Conservation (phyloP, 2,888 invertebrate species). For the Tricholauxania praeusta region DNA sequence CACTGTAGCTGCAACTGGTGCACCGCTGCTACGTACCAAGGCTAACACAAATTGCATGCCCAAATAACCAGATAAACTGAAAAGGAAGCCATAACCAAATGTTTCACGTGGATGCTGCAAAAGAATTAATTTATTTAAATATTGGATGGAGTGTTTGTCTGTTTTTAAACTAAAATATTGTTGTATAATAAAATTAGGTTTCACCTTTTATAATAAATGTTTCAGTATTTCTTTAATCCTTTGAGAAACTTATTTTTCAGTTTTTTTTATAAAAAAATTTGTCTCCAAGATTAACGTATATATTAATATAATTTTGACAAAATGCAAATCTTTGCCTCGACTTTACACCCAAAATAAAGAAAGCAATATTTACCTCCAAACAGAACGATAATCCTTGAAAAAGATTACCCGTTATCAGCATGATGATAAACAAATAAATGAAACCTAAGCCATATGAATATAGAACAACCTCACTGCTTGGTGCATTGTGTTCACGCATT, state of each 20-base stretch:
- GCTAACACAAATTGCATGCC: slow-evolving; percentile 95
- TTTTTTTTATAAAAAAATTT: too few species aligned
- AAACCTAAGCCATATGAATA: slow-evolving; percentile 94
- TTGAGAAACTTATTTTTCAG: too few species aligned
- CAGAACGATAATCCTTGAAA: slow-evolving; percentile 82
- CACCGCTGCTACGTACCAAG: slow-evolving; percentile 88
- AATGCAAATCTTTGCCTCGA: neutral
- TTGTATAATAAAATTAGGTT: too few species aligned
- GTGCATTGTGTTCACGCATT: slow-evolving; percentile 85
- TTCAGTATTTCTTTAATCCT: too few species aligned
- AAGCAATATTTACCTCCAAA: slow-evolving; percentile 73
- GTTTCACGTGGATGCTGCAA: slow-evolving; percentile 79
- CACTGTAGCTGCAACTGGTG: slow-evolving; percentile 93
- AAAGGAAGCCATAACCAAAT: slow-evolving; percentile 87
- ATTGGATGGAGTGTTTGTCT: slow-evolving; percentile 1
- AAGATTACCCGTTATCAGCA: slow-evolving; percentile 80
- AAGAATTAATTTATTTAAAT: slow-evolving; percentile 46
- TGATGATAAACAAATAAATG: slow-evolving; percentile 81
- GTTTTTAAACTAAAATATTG: too few species aligned
- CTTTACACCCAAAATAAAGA: neutral
- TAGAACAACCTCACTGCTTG: slow-evolving; percentile 91
- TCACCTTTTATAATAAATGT: too few species aligned
- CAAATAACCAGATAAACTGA: slow-evolving; percentile 91
- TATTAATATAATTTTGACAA: neutral
- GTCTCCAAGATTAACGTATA: too few species aligned